Percentiles rank a stretch among this genome's conserved stretches.
These are phyloP conservation scores for Poeciliopsis turneri DNA, from an alignment of 2,797 vertebrate species.

Conservation along the genomic window DNA sequence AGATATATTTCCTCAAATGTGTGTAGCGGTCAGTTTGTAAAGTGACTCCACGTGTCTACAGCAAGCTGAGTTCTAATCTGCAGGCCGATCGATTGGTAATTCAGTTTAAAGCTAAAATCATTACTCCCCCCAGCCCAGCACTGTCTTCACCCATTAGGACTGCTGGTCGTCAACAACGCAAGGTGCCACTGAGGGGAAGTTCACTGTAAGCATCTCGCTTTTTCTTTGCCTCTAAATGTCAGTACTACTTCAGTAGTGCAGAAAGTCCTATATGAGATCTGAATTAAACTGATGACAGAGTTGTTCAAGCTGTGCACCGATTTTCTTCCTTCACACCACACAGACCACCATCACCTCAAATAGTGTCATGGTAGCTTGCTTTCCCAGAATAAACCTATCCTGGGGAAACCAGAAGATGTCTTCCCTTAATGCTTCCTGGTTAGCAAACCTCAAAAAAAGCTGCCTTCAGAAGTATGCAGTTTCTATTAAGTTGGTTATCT, in stretches of 20 bases:
- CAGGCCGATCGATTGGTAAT: conserved; percentile 80
- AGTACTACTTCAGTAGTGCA: conserved; percentile 15
- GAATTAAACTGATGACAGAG: conserved; percentile 68
- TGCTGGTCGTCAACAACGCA: conserved; percentile 57
- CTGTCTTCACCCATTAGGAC: conserved; percentile 69
- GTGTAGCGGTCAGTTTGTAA: conserved; percentile 79
- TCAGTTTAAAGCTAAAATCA: conserved; percentile 85
- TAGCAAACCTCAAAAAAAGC: background rate
- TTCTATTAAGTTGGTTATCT: conserved; percentile 5
- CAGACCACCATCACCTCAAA: conserved; percentile 34
- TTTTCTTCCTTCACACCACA: conserved; percentile 46
- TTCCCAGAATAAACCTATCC: conserved; percentile 51
- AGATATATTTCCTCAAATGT: conserved; percentile 71
- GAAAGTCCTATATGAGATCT: conserved; percentile 61
- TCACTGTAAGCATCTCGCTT: conserved; percentile 54
- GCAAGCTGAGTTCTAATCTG: conserved; percentile 80
- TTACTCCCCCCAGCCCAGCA: conserved; percentile 72
- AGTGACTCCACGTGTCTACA: conserved; percentile 71
- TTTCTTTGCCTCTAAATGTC: conserved; percentile 39
- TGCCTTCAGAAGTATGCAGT: background rate
- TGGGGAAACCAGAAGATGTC: conserved; percentile 15
- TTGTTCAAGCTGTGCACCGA: conserved; percentile 60
- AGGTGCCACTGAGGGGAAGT: conserved; percentile 55
- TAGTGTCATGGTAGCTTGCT: conserved; percentile 40
- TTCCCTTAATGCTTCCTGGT: conserved; percentile 21